Base-by-base conservation (phyloP, 2,113 vertebrate genomes). In the Morphnarchus princeps region DNA sequence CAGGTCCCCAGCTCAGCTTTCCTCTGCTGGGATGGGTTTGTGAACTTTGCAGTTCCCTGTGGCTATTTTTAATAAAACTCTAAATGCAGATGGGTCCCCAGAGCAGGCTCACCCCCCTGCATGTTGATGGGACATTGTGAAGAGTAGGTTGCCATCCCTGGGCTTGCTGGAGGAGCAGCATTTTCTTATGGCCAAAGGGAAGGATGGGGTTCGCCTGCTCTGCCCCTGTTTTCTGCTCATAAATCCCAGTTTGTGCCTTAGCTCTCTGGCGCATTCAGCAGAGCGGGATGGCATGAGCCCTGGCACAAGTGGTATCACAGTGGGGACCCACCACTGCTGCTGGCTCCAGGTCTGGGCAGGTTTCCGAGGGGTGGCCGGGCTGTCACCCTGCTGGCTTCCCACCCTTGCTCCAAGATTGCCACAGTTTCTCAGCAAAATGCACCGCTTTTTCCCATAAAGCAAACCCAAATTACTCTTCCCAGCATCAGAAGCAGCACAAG, bases 101-200 rank as follows among this genome's bases (percentile, higher is more conserved):
- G 7, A 8, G 50, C 45, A 55, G 34, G 12, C 26, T 65, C 25
- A 29, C 6, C 7, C 49, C 25, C 13, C 16, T 13, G 28, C 1
- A 0, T 18, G 29, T 67, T 73, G 45, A n/a, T 0, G 5, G 54
- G 49, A n/a, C 1, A 0, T 31, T 54, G 52, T 16, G 32, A 70
- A 65, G 36, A 31, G 45, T 1, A 40, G 25, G 58, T 59, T 26
- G 42, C 32, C 50, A 32, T 5, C 26, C 32, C 42, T 2, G 1
- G 65, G 43, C 21, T 81, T 49, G 29, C 47, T 81, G 55, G 40
- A 14, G 12, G 14, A 92, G 14, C 32, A 73, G 43, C 13, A 7
- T 66, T 52, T 80, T 72, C 43, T 71, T 50, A 14, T 1, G 3
- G 66, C 16, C 28, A 54, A 52, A 80, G 26, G 29, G 42, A 59